A percentile compares a stretch with the other conserved stretches of the same genome.
Evolutionary conservation across 2,113 vertebrate species (phyloP).

Genomic region (Seriola rivoliana): DNA sequence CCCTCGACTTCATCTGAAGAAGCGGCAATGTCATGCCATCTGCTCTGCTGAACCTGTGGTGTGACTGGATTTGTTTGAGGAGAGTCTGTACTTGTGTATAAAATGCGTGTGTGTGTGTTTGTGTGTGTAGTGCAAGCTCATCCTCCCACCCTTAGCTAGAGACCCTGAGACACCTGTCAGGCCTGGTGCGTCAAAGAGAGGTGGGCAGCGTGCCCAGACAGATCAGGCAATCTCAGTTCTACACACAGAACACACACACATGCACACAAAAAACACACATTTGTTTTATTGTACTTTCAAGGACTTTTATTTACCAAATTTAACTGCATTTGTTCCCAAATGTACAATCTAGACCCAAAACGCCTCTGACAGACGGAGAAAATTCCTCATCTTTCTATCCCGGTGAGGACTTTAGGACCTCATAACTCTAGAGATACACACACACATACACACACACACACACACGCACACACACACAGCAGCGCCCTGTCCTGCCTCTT

Average conservation of each 20-base stretch:
- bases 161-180: constrained; percentile 69
- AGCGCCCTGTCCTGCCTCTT: constrained; percentile 43
- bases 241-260: background rate
- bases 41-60: constrained; percentile 34
- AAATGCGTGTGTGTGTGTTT: constrained; percentile 11
- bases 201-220: constrained; percentile 56
- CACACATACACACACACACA: constrained; percentile 16
- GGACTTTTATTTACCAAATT: constrained; percentile 20
- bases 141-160: constrained; percentile 41
- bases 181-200: constrained; percentile 54
- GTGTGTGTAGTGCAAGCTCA: constrained; percentile 26
- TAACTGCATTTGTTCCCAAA: constrained; percentile 3
- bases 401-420: background rate
- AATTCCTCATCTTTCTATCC: background rate
- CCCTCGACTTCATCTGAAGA: constrained; percentile 29
- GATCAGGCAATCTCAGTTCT: constrained; percentile 38
- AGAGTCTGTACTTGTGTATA: background rate
- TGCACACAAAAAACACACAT: background rate
- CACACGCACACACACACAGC: constrained; percentile 7
- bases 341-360: background rate
- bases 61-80: background rate
- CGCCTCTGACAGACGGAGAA: constrained; percentile 6
- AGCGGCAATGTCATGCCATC: constrained; percentile 19
- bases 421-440: background rate
- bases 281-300: background rate